Conservation (phyloP, 2,113 vertebrate genomes). For the Calyptommatus sinebrachiatus region DNA sequence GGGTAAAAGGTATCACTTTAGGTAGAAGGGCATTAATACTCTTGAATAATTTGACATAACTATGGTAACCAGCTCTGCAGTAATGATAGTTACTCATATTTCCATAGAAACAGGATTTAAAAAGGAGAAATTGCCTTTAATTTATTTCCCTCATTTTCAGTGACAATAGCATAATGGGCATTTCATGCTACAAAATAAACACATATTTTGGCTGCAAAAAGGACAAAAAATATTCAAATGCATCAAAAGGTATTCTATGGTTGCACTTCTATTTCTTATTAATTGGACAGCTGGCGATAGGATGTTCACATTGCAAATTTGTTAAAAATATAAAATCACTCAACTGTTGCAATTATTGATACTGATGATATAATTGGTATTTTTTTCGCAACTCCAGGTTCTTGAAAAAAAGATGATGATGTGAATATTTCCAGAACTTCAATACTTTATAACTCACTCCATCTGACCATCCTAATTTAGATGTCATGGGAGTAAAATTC, state of each 20-base stretch:
- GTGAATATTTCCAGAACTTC: too few species aligned
- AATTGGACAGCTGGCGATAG: conserved; percentile 25
- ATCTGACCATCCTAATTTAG: too few species aligned
- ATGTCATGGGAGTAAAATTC: too few species aligned
- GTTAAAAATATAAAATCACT: conserved; percentile 39
- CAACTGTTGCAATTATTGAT: background rate
- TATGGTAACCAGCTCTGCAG: conserved; percentile 65
- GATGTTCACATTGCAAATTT: conserved; percentile 29
- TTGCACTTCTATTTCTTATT: conserved; percentile 48
- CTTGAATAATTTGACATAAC: conserved; percentile 67
- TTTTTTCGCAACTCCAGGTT: too few species aligned
- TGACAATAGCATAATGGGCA: conserved; percentile 40
- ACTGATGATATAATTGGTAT: too few species aligned
- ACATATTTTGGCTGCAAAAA: conserved; percentile 44
- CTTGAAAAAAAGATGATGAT: background rate
- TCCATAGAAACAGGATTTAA: conserved; percentile 63
- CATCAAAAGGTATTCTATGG: conserved; percentile 46
- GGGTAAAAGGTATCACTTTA: conserved; percentile 50
- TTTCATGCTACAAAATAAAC: conserved; percentile 48
- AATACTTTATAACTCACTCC: too few species aligned
- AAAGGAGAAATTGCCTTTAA: conserved; percentile 63
- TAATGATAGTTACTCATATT: conserved; percentile 61
- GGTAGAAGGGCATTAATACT: conserved; percentile 60
- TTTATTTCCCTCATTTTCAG: conserved; percentile 58
- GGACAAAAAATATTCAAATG: conserved; percentile 57